Evolutionary conservation across 2,113 vertebrate genomes (phyloP), one percentile per base, ranked within the genome.

Genomic region (Podarcis muralis): DNA sequence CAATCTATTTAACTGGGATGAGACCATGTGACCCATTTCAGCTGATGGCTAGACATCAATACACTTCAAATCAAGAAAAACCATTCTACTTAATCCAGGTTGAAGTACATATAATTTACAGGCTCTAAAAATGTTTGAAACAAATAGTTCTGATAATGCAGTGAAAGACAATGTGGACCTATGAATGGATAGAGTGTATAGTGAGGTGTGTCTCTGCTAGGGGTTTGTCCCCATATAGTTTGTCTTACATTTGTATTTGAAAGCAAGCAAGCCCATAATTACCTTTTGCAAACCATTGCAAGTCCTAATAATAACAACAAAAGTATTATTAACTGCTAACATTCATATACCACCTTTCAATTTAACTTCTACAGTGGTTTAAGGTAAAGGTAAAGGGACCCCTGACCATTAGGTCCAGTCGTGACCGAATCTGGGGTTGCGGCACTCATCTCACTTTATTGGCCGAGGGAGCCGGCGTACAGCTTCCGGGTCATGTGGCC

Each of bases 131-230:
- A 74, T 18, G 65, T 27, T 27, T 85, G 0, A 57, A 66, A 84
- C 0, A 85, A 53, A 1, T 12, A 0, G 0, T 0, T 1, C 15
- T n/a, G 1, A 53, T 90, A 83, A 53, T 72, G 2, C 3, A 0
- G 0, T 1, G 3, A 57, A 68, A 53, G 13, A 81, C 15, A 1
- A 27, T 13, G 2, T 59, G 1, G 65, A 82, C 68, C 27, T 16
- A 65, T 25, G 13, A 65, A 30, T 37, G 13, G 57, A 0, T 3
- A 1, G 48, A 66, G 9, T 43, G 65, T 80, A 0, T 22, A 2
- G 1, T 6, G 6, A 18, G 4, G 1, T 1, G 15, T 86, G 12
- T 88, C 13, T 62, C 25, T 78, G 27, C 72, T 59, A 8, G 71
- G 20, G 32, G 37, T 23, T 77, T 62, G 1, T 6, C 6, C 4